These are phyloP conservation scores for Hypothenemus hampei DNA, from an alignment of 1,140 invertebrate genomes.

Conservation along the genomic window DNA sequence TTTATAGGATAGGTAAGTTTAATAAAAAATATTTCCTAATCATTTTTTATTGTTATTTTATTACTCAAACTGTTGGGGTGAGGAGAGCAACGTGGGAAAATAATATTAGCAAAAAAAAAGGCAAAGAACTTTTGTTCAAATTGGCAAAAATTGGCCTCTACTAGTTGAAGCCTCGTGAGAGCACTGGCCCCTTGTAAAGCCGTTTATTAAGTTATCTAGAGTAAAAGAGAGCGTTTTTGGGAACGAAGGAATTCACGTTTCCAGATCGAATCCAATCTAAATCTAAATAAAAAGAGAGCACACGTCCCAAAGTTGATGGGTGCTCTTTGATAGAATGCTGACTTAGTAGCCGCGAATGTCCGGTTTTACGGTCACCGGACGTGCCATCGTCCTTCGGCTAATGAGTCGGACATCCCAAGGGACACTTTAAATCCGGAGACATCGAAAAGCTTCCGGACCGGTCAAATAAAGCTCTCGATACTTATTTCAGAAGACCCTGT, in stretches of 20 bases:
- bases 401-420: slow-evolving; percentile 25
- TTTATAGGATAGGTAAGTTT: too few species aligned
- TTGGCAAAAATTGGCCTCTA: slow-evolving; percentile 56
- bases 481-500: slow-evolving; percentile 9
- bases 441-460: slow-evolving; percentile 23
- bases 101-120: too few species aligned
- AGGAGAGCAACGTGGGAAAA: slow-evolving; percentile 49
- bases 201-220: slow-evolving; percentile 43
- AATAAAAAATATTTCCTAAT: too few species aligned
- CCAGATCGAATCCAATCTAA: neutral
- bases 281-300: neutral
- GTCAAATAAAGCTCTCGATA: slow-evolving; percentile 8
- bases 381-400: slow-evolving; percentile 22
- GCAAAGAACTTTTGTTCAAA: slow-evolving; percentile 55
- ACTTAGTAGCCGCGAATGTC: slow-evolving; percentile 27
- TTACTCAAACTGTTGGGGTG: too few species aligned
- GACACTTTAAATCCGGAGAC: slow-evolving; percentile 26
- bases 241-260: slow-evolving; percentile 13
- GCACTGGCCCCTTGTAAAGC: slow-evolving; percentile 34
- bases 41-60: slow-evolving; percentile 24
- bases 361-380: slow-evolving; percentile 24
- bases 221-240: slow-evolving; percentile 20
- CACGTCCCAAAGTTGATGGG: slow-evolving; percentile 17
- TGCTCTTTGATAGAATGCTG: slow-evolving; percentile 22
- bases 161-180: slow-evolving; percentile 40